Percentiles rank a stretch among this genome's conserved stretches.
phyloP scores from a whole-genome alignment of 2,113 vertebrate genomes.

The Aleadryas rufinucha region DNA sequence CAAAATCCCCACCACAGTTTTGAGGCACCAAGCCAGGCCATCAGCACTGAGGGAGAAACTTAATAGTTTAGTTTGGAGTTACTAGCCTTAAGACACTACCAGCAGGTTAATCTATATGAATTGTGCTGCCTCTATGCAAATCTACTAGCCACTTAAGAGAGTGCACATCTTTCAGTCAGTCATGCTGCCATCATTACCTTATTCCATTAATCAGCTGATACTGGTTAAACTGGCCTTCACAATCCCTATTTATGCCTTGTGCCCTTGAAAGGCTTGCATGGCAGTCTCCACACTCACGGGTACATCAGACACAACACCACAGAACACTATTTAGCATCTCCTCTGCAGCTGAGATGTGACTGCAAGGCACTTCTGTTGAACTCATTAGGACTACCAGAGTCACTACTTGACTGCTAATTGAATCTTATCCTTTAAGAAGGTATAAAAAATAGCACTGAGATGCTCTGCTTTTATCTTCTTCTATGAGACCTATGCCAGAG shows the following conservation, averaged over 20 bases:
- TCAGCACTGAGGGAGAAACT: neutral
- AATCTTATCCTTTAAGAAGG: constrained; percentile 14
- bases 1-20: neutral
- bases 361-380: neutral
- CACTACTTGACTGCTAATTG: neutral
- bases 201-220: neutral
- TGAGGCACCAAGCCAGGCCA: neutral
- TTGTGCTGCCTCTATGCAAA: neutral
- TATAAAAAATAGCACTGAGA: neutral
- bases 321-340: neutral
- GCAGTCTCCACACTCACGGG: neutral
- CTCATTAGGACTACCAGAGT: neutral
- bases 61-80: neutral
- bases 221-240: neutral
- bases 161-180: neutral
- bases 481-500: neutral
- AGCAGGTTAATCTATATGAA: neutral
- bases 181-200: neutral
- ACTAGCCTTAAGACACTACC: neutral
- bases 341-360: neutral
- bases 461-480: neutral
- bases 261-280: neutral
- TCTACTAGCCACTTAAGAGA: neutral
- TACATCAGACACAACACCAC: neutral
- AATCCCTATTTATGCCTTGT: neutral